A percentile compares a stretch with the other conserved stretches of the same genome.
phyloP scores from a whole-genome alignment of 2,888 invertebrate species.

The Hirtodrosophila alboralis region DNA sequence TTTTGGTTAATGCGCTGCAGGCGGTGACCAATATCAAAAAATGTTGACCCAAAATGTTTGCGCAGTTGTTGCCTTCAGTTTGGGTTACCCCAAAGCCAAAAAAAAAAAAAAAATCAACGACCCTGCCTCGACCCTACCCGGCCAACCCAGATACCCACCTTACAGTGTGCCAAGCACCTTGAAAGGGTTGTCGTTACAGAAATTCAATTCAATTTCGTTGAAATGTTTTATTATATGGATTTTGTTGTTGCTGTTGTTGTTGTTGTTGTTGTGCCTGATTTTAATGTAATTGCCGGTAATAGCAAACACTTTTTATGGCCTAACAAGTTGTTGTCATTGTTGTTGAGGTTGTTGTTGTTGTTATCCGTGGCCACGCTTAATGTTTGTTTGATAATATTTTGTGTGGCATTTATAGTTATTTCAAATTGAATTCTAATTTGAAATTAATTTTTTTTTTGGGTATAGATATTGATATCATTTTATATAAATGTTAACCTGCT shows the following conservation, averaged over 20 bases:
- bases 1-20: conserved; percentile 44
- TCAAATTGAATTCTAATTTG: conserved; percentile 58
- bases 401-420: conserved; percentile 35
- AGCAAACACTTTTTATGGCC: conserved; percentile 57
- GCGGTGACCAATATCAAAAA: conserved; percentile 49
- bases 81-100: conserved; percentile 41
- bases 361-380: conserved; percentile 35
- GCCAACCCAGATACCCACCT: neutral
- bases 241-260: conserved; percentile 40
- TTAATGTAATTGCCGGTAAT: conserved; percentile 70
- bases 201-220: conserved; percentile 67
- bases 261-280: conserved; percentile 49
- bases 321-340: conserved; percentile 50
- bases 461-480: conserved; percentile 17
- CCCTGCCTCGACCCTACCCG: neutral
- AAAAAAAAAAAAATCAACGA: conserved; percentile 17
- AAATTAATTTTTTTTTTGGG: conserved; percentile 39
- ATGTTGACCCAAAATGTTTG: conserved; percentile 57
- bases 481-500: conserved; percentile 4
- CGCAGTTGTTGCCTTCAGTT: conserved; percentile 47
- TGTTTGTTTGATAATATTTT: conserved; percentile 49
- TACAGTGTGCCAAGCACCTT: conserved; percentile 34
- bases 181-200: conserved; percentile 62
- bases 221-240: conserved; percentile 67
- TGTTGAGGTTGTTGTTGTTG: conserved; percentile 11